Base-by-base conservation (phyloP, 2,888 invertebrate genomes). In the Ganaspis brasiliensis region DNA sequence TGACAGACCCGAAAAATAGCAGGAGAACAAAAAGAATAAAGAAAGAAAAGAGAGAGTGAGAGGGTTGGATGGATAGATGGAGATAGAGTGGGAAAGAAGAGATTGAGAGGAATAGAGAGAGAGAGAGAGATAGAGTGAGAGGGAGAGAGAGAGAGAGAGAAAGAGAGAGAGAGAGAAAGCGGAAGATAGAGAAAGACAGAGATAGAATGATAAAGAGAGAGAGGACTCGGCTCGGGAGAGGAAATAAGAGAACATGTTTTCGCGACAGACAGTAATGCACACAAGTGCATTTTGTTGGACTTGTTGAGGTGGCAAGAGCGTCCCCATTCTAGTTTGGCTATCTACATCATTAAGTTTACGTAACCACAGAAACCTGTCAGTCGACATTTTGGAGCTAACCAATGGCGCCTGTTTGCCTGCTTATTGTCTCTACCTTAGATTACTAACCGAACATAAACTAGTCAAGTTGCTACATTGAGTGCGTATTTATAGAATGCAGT, bases 261-360 rank as follows among this genome's bases (percentile, higher is more conserved):
- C 77, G 84, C 85, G 75, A 84, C 85, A 83, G 67, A 81, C 84
- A 86, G 86, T 87, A 87, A 87, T 81, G 78, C 75, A 83, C 86
- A 85, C 88, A 79, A 86, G 85, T 87, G 85, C 83, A 87, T 88
- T 88, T 87, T 82, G 86, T 85, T 78, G 85, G 83, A 86, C 86
- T 84, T 84, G 82, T 81, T 80, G 85, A 84, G 84, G 83, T 82
- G 85, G 80, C 85, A 82, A 81, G 82, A 87, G 82, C 86, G 88
- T 87, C 86, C 89, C 85, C 89, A 87, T 90, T 89, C 88, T 88
- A 88, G 88, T 88, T 89, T 77, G 87, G 84, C 87, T 87, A 89
- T 89, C 87, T 87, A 86, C 88, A 89, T 89, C 88, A 87, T 88
- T 85, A 88, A 87, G 87, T 89, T 90, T 89, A 88, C 88, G 87